Base-by-base conservation (phyloP, 1,140 invertebrate genomes). In the Drosophila nasuta region DNA sequence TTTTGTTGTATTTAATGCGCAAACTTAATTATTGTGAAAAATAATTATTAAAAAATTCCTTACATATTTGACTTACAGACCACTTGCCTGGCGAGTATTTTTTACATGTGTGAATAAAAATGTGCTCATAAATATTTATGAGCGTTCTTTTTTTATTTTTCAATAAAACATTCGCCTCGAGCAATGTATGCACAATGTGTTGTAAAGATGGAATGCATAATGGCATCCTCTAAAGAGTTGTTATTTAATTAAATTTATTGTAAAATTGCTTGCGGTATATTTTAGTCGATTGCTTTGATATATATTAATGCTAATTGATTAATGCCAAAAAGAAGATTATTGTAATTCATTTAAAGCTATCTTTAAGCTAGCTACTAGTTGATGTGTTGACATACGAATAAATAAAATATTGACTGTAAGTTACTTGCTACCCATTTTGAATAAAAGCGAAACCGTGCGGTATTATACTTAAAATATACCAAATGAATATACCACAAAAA, bases 21-120 rank as follows among this genome's bases (percentile, higher is more conserved):
- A 17, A 43, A 58, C 10, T 43, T 30, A 59, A 28, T 60, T 35
- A 59, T 35, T 68, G n/a, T 10, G 30, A 43, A 63, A n/a, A 56
- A n/a, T 45, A 17, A 41, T 13, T 56, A 45, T 56, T 33, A 33
- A 56, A 66, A 25, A 33, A 45, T 43, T 20, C 49, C 33, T 1
- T 1, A 10, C 25, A 66, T 59, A 30, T 57, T 57, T 57, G 8
- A 57, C 54, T 41, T 43, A 41, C 35, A 5, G 43, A 45, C 57
- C 11, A 7, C 43, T 43, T 56, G 10, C 5, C 3, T 1, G 20
- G 8, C 6, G 10, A 35, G 35, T 38, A 10, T 10, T 38, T 38
- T 10, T 38, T 38, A 38, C 6, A 30, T 43, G 57, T 45, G 57
- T 45, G 41, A 43, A 58, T 43, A 58, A 58, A 41, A 43, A 28